phyloP scores from a whole-genome alignment of 2,113 vertebrate genomes.

The Psammodynastes pulverulentus region DNA sequence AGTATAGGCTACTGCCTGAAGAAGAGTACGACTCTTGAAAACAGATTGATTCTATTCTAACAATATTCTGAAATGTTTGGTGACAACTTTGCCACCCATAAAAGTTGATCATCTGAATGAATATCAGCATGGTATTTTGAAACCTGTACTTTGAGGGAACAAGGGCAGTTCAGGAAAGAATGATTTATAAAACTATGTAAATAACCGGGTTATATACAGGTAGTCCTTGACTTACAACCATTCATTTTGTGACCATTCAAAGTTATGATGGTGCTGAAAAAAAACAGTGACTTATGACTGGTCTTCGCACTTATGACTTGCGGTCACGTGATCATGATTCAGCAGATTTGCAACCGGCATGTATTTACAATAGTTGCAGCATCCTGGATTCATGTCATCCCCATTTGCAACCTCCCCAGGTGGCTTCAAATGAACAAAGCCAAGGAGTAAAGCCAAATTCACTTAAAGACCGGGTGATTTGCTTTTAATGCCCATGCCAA shows the following conservation, averaged over 20 bases:
- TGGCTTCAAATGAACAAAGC: neutral
- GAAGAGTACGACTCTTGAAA: no score
- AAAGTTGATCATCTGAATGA: neutral
- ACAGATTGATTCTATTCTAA: neutral
- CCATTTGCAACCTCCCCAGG: neutral
- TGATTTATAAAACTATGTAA: neutral
- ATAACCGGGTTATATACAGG: neutral
- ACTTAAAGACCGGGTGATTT: neutral
- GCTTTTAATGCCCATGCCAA: neutral
- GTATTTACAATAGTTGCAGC: neutral
- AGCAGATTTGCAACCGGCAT: neutral
- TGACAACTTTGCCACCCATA: no score
- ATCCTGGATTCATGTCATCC: neutral
- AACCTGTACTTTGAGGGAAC: neutral
- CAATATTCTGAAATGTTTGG: neutral
- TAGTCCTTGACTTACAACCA: neutral
- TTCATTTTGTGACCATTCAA: neutral
- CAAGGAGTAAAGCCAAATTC: neutral
- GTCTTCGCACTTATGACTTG: neutral
- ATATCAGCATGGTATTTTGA: neutral
- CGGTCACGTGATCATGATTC: neutral
- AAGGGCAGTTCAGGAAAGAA: neutral
- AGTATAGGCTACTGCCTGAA: neutral
- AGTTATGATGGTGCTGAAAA: neutral
- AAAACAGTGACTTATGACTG: neutral